phyloP scores from a whole-genome alignment of 2,113 vertebrate genomes.

The Butorides virescens region DNA sequence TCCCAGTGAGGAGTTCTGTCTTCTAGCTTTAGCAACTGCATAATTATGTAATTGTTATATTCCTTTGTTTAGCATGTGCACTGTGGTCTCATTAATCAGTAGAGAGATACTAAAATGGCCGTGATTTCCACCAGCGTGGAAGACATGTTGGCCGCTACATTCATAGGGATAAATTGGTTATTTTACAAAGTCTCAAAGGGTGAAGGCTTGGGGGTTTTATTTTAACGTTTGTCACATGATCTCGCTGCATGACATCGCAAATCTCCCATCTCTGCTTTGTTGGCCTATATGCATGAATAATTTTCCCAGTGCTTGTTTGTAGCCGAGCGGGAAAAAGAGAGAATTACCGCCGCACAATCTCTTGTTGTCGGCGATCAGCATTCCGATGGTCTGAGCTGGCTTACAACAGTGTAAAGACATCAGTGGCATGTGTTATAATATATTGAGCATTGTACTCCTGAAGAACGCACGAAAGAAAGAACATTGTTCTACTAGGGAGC shows the following conservation, averaged over 20 bases:
- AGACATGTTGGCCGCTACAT: neutral
- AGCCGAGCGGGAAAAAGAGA: slow-evolving; percentile 60
- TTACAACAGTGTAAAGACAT: slow-evolving; percentile 83
- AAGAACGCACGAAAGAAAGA: slow-evolving; percentile 86
- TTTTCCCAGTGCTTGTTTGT: slow-evolving; percentile 81
- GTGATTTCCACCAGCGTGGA: neutral
- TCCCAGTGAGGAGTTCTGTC: neutral
- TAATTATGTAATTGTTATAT: neutral
- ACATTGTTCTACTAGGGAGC: slow-evolving; percentile 88
- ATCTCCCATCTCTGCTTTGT: slow-evolving; percentile 71
- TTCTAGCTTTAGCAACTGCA: neutral
- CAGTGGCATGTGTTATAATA: slow-evolving; percentile 92
- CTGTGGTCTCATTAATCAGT: neutral
- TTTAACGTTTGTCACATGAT: slow-evolving; percentile 68
- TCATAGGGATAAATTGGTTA: slow-evolving; percentile 48
- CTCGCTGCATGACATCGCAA: slow-evolving; percentile 68
- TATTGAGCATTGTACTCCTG: slow-evolving; percentile 87
- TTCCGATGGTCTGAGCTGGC: slow-evolving; percentile 83
- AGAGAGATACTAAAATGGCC: neutral
- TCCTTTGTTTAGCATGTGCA: neutral
- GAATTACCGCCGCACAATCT: slow-evolving; percentile 65
- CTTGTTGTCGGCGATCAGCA: slow-evolving; percentile 75
- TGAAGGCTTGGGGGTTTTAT: slow-evolving; percentile 14
- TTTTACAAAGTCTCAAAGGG: slow-evolving; percentile 58
- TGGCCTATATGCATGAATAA: slow-evolving; percentile 75